phyloP scores from a whole-genome alignment of 2,113 vertebrate species.

The Cynopterus brachyotis region DNA sequence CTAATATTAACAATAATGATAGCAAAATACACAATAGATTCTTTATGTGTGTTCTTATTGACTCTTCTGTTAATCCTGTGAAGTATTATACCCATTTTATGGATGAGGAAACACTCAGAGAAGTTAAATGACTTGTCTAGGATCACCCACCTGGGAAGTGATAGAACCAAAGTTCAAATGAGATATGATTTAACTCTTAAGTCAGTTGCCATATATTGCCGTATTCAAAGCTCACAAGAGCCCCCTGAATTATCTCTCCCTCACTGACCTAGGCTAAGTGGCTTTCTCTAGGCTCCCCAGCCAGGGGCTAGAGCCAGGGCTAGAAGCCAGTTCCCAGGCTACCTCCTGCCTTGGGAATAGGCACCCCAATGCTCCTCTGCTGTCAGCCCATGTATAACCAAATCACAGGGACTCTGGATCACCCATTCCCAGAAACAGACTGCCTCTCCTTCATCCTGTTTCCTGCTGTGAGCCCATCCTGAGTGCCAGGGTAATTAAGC shows the following conservation, averaged over 20 bases:
- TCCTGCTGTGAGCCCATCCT: not conserved
- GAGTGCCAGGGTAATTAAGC: not conserved
- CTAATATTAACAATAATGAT: not conserved
- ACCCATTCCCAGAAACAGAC: not conserved
- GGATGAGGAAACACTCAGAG: not conserved
- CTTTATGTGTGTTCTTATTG: not conserved
- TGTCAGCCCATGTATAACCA: not conserved
- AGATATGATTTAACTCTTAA: not conserved
- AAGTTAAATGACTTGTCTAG: not conserved
- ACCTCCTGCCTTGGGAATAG: not conserved
- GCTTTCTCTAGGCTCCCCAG: rapidly evolving
- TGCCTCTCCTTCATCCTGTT: not conserved
- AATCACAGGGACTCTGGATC: not conserved
- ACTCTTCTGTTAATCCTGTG: not conserved
- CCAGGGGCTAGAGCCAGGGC: not conserved
- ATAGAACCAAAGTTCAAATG: not conserved
- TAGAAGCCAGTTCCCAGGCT: not conserved
- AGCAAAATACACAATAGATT: not conserved
- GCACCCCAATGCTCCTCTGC: not conserved
- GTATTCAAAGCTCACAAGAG: not conserved
- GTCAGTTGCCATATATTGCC: not conserved
- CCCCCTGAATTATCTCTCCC: not conserved
- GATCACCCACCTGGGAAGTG: not conserved
- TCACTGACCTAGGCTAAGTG: not conserved
- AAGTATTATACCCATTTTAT: not conserved